Percentiles rank a stretch among this genome's conserved stretches.
phyloP scores from a whole-genome alignment of 2,113 vertebrate genomes.

The Pongo abelii region DNA sequence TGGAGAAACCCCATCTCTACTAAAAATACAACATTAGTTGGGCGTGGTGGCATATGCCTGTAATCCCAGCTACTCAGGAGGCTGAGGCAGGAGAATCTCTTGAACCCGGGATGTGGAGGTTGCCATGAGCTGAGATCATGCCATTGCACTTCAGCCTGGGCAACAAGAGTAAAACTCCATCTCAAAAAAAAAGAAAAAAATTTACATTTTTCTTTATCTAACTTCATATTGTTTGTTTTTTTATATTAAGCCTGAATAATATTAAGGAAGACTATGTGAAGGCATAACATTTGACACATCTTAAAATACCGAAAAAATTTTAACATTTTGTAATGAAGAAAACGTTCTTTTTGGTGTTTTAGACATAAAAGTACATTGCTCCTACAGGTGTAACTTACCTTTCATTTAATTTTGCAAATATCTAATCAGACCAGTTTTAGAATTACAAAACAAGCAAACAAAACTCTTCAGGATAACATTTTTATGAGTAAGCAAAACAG shows the following conservation, averaged over 20 bases:
- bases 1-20: no score
- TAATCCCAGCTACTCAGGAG: no score
- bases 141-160: no score
- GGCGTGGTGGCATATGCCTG: no score
- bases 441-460: neutral
- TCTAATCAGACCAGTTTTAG: neutral
- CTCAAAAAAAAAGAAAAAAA: no score
- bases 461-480: neutral
- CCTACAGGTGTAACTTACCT: neutral
- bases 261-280: neutral
- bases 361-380: neutral
- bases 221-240: neutral
- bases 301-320: neutral
- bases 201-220: neutral
- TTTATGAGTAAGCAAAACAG: neutral
- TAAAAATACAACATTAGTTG: no score
- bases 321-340: neutral
- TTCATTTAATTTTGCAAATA: constrained; percentile 24
- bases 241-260: neutral
- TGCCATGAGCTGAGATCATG: no score
- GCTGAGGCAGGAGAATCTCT: no score
- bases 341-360: neutral
- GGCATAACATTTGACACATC: neutral
- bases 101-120: no score
- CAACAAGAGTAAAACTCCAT: no score